Evolutionary conservation across 2,797 vertebrate genomes (phyloP).

Genomic region (Semaprochilodus insignis): DNA sequence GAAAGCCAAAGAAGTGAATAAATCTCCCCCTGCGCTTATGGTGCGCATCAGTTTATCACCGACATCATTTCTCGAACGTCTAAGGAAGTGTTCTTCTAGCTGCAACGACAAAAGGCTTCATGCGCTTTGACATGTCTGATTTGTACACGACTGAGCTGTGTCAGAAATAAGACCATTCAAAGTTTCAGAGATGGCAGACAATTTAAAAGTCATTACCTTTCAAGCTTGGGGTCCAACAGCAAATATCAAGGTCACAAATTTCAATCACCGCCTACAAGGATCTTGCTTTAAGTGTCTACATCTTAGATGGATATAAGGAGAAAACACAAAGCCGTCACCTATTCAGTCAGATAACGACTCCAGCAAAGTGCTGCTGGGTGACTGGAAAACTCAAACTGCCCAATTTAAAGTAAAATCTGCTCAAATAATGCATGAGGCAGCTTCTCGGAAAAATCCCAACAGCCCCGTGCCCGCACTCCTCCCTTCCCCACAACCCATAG

Average conservation of each 20-base stretch:
- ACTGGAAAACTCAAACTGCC: constrained; percentile 9
- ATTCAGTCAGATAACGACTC: not conserved
- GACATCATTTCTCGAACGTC: constrained; percentile 32
- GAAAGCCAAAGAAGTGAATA: constrained; percentile 39
- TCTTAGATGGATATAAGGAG: constrained; percentile 34
- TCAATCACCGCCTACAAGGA: constrained; percentile 54
- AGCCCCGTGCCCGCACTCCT: too few species aligned
- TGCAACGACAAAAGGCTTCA: constrained; percentile 26
- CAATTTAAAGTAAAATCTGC: constrained; percentile 18
- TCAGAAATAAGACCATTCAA: constrained; percentile 45
- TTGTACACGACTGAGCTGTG: constrained; percentile 53
- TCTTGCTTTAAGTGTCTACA: constrained; percentile 49
- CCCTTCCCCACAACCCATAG: not conserved
- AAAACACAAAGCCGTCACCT: constrained; percentile 29
- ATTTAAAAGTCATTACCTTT: constrained; percentile 63
- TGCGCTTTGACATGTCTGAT: constrained; percentile 52
- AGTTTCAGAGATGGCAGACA: constrained; percentile 47
- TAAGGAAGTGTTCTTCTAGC: constrained; percentile 36
- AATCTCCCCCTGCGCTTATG: constrained; percentile 23
- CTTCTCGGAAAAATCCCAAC: not conserved
- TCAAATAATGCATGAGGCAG: constrained; percentile 22
- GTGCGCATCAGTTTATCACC: constrained; percentile 30
- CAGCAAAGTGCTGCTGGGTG: constrained; percentile 12
- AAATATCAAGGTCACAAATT: constrained; percentile 62
- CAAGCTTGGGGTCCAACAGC: constrained; percentile 36